Conservation (phyloP, 2,797 vertebrate genomes). For the Galaxias olidus region DNA sequence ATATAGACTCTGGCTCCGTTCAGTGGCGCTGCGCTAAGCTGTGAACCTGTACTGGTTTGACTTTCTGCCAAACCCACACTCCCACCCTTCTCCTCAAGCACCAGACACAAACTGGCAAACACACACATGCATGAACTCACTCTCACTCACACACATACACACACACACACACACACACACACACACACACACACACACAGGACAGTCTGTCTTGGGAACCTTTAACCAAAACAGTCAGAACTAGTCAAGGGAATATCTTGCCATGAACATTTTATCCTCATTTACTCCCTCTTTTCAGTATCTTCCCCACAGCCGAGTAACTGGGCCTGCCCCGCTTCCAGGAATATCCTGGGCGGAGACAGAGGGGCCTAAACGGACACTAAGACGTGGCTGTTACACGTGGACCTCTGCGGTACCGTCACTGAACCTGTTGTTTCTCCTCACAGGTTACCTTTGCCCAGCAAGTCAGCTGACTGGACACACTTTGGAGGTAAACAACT, state of each 20-base stretch:
- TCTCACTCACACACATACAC: constrained; percentile 20
- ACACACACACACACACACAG: neutral
- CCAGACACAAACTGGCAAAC: constrained; percentile 49
- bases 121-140: constrained; percentile 17
- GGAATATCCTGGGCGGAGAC: neutral
- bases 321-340: neutral
- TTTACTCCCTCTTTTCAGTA: neutral
- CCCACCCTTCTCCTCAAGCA: constrained; percentile 20
- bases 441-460: constrained; percentile 93
- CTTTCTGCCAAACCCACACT: neutral
- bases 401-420: neutral
- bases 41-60: neutral
- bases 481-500: constrained; percentile 96
- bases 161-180: constrained; percentile 15
- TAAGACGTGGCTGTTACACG: neutral
- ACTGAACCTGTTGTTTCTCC: constrained; percentile 6
- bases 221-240: constrained; percentile 42
- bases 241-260: constrained; percentile 29
- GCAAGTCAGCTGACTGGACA: constrained; percentile 99
- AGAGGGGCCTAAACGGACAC: neutral
- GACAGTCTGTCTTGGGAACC: constrained; percentile 16
- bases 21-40: neutral
- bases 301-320: neutral
- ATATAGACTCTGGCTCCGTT: neutral
- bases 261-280: constrained; percentile 5